phyloP scores from a whole-genome alignment of 2,888 invertebrate genomes.

The Erannis defoliaria region DNA sequence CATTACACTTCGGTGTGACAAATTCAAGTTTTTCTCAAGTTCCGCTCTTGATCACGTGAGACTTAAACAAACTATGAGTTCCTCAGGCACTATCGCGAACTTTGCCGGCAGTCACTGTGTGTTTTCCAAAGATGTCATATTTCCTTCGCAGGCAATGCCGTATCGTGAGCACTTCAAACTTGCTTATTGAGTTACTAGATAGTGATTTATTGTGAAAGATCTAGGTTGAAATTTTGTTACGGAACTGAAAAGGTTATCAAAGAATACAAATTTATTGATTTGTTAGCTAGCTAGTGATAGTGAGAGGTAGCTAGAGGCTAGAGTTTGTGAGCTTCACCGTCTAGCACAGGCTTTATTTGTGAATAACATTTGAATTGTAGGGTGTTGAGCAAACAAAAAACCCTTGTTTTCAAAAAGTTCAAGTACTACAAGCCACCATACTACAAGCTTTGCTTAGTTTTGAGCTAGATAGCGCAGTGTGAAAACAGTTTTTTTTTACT shows the following conservation, averaged over 20 bases:
- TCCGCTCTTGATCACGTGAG: conserved; percentile 40
- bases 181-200: conserved; percentile 30
- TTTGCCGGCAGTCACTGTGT: conserved; percentile 37
- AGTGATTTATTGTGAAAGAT: conserved; percentile 26
- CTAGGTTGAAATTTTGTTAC: conserved; percentile 7
- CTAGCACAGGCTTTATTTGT: too few species aligned
- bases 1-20: conserved; percentile 22
- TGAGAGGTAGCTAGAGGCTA: too few species aligned
- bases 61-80: conserved; percentile 36
- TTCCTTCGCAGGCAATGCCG: conserved; percentile 32
- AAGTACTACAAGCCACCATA: too few species aligned
- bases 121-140: conserved; percentile 40
- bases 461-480: too few species aligned
- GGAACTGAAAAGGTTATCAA: not conserved
- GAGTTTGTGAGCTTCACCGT: too few species aligned
- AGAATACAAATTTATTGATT: not conserved
- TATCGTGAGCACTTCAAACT: conserved; percentile 42
- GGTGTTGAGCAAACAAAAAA: too few species aligned
- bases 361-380: too few species aligned
- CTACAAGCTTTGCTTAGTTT: too few species aligned
- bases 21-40: conserved; percentile 31
- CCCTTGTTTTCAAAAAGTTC: too few species aligned
- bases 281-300: not conserved
- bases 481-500: too few species aligned
- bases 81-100: conserved; percentile 32